Conservation (phyloP, 2,888 invertebrate genomes). For the Cecidostiba fungosa region DNA sequence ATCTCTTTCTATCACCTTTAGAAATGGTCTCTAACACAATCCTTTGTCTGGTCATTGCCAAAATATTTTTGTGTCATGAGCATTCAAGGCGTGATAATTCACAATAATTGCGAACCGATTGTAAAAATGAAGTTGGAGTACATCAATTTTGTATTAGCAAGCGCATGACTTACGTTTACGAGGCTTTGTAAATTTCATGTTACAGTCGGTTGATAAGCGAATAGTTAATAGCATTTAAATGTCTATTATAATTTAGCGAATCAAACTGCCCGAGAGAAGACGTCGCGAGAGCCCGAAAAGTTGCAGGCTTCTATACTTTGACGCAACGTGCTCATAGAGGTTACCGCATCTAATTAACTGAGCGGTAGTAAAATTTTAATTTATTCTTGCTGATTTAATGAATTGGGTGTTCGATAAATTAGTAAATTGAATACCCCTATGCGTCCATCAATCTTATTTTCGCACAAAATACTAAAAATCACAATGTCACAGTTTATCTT, state of each 20-base stretch:
- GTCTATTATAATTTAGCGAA: background rate
- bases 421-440: slow-evolving; percentile 16
- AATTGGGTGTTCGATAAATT: slow-evolving; percentile 28
- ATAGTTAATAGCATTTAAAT: background rate
- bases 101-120: background rate
- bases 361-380: slow-evolving; percentile 28
- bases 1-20: background rate
- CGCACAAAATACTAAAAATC: background rate
- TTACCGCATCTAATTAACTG: slow-evolving; percentile 42
- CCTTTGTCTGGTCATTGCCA: background rate
- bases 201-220: background rate
- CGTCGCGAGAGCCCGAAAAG: background rate
- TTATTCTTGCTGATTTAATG: slow-evolving; percentile 32
- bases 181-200: background rate
- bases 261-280: background rate
- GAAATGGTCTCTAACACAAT: background rate
- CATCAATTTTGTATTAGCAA: background rate
- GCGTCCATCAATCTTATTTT: slow-evolving; percentile 9
- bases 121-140: background rate
- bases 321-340: slow-evolving; percentile 39
- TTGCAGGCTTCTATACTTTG: slow-evolving; percentile 25
- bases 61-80: background rate
- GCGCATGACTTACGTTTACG: background rate
- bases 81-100: background rate
- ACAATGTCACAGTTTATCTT: background rate